Conservation (phyloP, 1,140 invertebrate genomes). For the Eurosta solidaginis region DNA sequence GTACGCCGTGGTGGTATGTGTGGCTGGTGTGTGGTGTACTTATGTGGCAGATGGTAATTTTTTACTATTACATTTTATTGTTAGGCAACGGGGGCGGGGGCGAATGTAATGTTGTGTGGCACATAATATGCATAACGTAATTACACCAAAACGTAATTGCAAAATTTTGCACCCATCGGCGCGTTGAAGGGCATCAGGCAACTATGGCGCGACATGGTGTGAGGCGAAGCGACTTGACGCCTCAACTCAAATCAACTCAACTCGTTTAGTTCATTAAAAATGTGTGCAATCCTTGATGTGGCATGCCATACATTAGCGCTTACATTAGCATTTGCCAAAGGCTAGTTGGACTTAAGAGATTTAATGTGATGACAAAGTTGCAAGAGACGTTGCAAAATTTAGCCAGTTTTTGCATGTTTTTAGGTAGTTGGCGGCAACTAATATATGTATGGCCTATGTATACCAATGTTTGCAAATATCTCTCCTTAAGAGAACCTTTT, state of each 20-base stretch:
- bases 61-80: slow-evolving; percentile 2
- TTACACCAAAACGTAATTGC: slow-evolving; percentile 59
- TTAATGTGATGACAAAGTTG: background rate
- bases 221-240: slow-evolving; percentile 15
- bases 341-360: background rate
- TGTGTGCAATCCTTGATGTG: background rate
- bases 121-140: slow-evolving; percentile 58
- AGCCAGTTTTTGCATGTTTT: too few relatives aligned
- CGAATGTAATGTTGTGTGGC: slow-evolving; percentile 3
- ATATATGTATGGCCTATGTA: too few relatives aligned
- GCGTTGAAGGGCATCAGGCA: slow-evolving; percentile 32
- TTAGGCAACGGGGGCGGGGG: background rate
- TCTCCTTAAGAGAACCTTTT: too few relatives aligned
- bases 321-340: background rate
- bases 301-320: background rate
- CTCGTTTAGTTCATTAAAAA: slow-evolving; percentile 25
- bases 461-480: too few relatives aligned
- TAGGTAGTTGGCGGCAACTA: background rate
- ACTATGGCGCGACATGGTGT: background rate
- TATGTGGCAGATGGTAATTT: slow-evolving; percentile 19
- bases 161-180: slow-evolving; percentile 32
- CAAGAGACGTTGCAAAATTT: background rate
- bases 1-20: background rate
- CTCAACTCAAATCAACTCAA: slow-evolving; percentile 14
- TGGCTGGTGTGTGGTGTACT: slow-evolving; percentile 2